Base-by-base conservation (phyloP, 2,113 vertebrate species). In the Epinephelus lanceolatus region DNA sequence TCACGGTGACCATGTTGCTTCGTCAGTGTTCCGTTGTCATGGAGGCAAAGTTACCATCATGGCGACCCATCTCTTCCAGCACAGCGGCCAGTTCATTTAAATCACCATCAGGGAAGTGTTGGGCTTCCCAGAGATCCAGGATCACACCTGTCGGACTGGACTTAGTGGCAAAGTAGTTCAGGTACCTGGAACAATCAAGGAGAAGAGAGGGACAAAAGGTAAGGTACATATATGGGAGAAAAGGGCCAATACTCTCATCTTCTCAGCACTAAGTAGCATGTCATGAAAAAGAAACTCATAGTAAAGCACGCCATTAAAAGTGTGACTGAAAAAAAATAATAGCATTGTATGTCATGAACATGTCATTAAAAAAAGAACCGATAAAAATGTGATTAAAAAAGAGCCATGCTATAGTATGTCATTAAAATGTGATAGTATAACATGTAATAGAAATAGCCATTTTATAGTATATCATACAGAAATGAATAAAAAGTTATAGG, bases 131-230 rank as follows among this genome's bases (percentile, higher is more conserved):
- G 10, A 99, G 97, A 92, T 99, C 98, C 94, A 99, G 93, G 91
- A 99, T 98, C 42, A 98, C 97, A 0, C 98, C 98, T 0, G 98
- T 99, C 0, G 98, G 97, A 88, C 97, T 99, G 0, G 97, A 97
- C 93, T 98, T 99, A 5, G 97, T 99, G 80, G 97, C 98, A 94
- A 98, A 99, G 94, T 99, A 99, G 94, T 99, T 98, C 91, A 99
- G 93, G 89, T 99, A 99, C 93, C 98, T 99, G 95, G 10, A 60
- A 27, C 52, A 23, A 47, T 19, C 27, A 53, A 40, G 21, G 6
- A 30, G 27, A 57, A 12, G 13, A 57, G n/a, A 69, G n/a, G 8
- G 63, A 55, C 45, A 56, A 18, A 15, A 23, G 0, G 12, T 19
- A 8, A 10, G 25, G 67, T 18, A 49, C 55, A 33, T 15, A 37